phyloP scores from a whole-genome alignment of 2,797 vertebrate genomes.

The Onychomys leucogaster region DNA sequence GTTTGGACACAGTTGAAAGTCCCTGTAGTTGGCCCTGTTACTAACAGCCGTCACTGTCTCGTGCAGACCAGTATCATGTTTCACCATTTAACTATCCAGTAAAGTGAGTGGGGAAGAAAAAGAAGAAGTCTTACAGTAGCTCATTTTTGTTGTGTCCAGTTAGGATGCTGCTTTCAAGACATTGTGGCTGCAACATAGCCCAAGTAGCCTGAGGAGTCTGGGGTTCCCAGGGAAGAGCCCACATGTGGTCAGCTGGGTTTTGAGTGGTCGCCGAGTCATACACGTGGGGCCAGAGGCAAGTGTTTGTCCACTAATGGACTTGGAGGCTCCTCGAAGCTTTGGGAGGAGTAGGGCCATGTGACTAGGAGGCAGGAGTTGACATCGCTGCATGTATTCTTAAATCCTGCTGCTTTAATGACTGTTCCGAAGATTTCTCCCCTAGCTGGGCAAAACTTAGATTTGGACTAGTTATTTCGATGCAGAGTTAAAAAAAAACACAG shows the following conservation, averaged over 20 bases:
- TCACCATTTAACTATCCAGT: neutral
- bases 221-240: neutral
- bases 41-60: neutral
- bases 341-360: neutral
- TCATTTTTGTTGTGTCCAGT: neutral
- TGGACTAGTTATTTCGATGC: slow-evolving; percentile 16
- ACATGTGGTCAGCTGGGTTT: neutral
- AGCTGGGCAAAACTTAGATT: neutral
- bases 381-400: neutral
- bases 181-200: neutral
- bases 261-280: neutral
- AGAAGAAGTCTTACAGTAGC: neutral
- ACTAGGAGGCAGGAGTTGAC: neutral
- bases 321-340: neutral
- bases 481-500: neutral
- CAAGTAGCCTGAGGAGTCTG: neutral
- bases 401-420: neutral
- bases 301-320: neutral
- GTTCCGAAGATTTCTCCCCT: neutral
- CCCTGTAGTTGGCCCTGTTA: neutral
- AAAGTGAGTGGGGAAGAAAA: neutral
- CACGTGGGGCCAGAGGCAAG: neutral
- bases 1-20: neutral
- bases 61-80: neutral
- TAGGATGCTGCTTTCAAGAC: neutral